Percentiles rank a stretch among this genome's conserved stretches.
Conservation (phyloP, 2,113 vertebrate genomes). For the Nematolebias whitei region DNA sequence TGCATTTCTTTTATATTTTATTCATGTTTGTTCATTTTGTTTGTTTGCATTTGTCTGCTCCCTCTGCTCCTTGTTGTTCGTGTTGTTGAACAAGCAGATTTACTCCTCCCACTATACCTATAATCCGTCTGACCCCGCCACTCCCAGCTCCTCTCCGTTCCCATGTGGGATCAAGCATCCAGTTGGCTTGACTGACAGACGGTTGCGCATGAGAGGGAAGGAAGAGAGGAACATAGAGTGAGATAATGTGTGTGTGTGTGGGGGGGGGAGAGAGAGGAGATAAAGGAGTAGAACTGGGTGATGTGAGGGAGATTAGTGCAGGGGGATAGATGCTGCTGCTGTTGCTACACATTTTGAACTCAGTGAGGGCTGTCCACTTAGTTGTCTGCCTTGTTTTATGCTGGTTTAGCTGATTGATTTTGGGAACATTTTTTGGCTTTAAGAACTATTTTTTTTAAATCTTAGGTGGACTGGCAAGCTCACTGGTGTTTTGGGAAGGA, state of each 20-base stretch:
- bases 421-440: background rate
- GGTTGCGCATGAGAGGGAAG: constrained; percentile 58
- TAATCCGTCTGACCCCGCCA: constrained; percentile 89
- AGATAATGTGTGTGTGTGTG: constrained; percentile 21
- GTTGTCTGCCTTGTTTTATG: constrained; percentile 27
- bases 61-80: constrained; percentile 63
- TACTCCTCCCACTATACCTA: constrained; percentile 88
- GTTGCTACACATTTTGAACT: constrained; percentile 40
- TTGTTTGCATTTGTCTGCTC: constrained; percentile 38
- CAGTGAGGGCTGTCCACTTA: constrained; percentile 27
- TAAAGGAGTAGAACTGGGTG: constrained; percentile 39
- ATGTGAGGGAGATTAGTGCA: constrained; percentile 61
- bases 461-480: background rate
- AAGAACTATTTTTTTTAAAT: constrained; percentile 6
- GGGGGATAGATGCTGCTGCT: constrained; percentile 48
- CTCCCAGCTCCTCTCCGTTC: constrained; percentile 63
- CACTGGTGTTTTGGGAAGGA: constrained; percentile 18
- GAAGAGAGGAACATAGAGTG: constrained; percentile 38
- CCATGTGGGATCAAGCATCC: constrained; percentile 68
- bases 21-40: constrained; percentile 21
- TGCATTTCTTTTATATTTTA: constrained; percentile 8
- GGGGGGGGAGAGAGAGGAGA: constrained; percentile 22
- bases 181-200: constrained; percentile 67
- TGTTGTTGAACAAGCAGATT: constrained; percentile 87
- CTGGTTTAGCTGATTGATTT: constrained; percentile 12